phyloP scores from a whole-genome alignment of 2,113 vertebrate species.

The Madoqua kirkii region DNA sequence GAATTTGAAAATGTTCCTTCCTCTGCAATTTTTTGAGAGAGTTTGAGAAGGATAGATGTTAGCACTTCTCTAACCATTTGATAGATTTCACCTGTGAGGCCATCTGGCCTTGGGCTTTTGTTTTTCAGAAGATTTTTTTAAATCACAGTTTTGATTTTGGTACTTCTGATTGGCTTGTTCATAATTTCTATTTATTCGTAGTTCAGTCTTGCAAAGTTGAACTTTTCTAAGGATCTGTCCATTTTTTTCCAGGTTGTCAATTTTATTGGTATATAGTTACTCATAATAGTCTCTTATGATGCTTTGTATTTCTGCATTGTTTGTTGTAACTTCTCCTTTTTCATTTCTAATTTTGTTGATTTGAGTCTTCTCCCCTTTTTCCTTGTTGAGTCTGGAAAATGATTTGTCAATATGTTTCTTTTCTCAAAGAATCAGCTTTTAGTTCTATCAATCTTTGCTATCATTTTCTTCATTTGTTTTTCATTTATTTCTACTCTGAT shows the following conservation, averaged over 20 bases:
- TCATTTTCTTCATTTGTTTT: neutral
- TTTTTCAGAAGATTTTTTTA: accelerated
- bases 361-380: neutral
- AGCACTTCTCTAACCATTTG: neutral
- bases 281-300: neutral
- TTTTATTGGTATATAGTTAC: neutral
- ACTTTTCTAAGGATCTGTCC: neutral
- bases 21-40: neutral
- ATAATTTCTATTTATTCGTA: neutral
- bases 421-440: neutral
- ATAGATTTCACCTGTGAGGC: neutral
- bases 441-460: neutral
- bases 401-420: neutral
- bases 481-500: neutral
- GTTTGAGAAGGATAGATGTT: neutral
- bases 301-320: neutral
- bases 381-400: neutral
- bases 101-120: neutral
- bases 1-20: neutral
- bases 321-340: neutral
- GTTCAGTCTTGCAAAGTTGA: neutral
- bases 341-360: neutral
- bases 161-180: neutral
- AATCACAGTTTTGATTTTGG: neutral
- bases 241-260: neutral